Evolutionary conservation across 2,888 invertebrate genomes (phyloP), one percentile per base, ranked within the genome.

Genomic region (Endotricha flammealis): DNA sequence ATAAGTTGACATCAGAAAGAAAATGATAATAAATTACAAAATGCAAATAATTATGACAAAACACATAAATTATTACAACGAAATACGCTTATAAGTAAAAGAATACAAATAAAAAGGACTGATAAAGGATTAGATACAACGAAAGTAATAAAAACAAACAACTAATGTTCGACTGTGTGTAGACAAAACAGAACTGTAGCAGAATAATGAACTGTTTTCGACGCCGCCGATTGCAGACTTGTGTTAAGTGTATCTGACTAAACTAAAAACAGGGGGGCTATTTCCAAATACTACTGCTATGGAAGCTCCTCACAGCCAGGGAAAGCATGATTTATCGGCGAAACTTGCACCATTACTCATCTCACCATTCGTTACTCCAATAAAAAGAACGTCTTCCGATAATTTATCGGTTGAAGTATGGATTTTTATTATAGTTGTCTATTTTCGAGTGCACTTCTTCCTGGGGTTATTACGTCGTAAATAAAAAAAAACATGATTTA

Each of bases 361-460:
- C 76, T 75, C 68, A 80, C 72, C 83, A 85, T 85, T 85, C 83
- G 85, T 81, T 82, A 81, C 77, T 80, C 68, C 81, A 81, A 82
- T 85, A 85, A 86, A 81, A 85, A 83, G 72, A 78, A 75, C 74
- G 76, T 77, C 79, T 80, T 71, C 67, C 68, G 57, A 80, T 79
- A 77, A 83, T 82, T 82, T 83, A 85, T 86, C 68, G 66, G 68
- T 58, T 59, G 58, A 64, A 64, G 67, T 76, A 82, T 74, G 67
- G 72, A 74, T 72, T 77, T 82, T 83, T 83, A 82, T 81, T 80
- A 53, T 57, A 55, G 53, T 58, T 53, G 59, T 72, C 76, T 76
- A 80, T 77, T 78, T 79, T 72, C 58, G 67, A 79, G 68, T 75
- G 70, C 76, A 70, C 69, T 72, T 64, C 55, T 52, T 60, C 57